Evolutionary conservation across 2,888 invertebrate species (phyloP), one percentile per base, ranked within the genome.

Genomic region (Elegia similella): DNA sequence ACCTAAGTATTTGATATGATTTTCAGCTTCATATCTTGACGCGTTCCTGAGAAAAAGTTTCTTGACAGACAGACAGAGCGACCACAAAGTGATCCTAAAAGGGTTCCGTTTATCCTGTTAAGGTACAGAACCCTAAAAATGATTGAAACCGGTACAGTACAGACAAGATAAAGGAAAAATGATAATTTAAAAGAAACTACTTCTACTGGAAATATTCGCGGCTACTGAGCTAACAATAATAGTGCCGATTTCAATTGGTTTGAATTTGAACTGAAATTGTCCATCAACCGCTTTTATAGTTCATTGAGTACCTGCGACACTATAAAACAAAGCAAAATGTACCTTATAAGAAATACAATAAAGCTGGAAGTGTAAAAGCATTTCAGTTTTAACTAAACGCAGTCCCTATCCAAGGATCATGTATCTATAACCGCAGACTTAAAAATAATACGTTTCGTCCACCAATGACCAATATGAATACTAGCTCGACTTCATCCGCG

Each of bases 201-300:
- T 38, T 12, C 10, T n/a, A 38, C 2, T 2, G n/a, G n/a, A 38
- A 38, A 38, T 2, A 38, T 38, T 62, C 58, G 29, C 52, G 46
- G 60, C 60, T 32, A 23, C 12, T 10, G n/a, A 16, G 15, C 42
- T 16, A 15, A 42, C 47, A 55, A 47, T n/a, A 56, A 48, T 13
- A 52, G 6, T 16, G 42, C 38, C 38, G 8, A 42, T 56, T 48
- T 42, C 42, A 56, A 56, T 56, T 30, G 48, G 42, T 42, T 15
- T 56, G 48, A 48, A 56, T 48, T 6, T 15, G 48, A 48, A 48
- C 29, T 56, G 48, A 48, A 56, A 56, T 6, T 15, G 48, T 16
- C 42, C 16, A 48, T 48, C 48, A 47, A 47, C 34, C 10, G 15
- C 17, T 55, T 47, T 42, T 55, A 29, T 38, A 47, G 44, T 42